Base-by-base conservation (phyloP, 1,140 invertebrate genomes). In the Gerris buenoi region DNA sequence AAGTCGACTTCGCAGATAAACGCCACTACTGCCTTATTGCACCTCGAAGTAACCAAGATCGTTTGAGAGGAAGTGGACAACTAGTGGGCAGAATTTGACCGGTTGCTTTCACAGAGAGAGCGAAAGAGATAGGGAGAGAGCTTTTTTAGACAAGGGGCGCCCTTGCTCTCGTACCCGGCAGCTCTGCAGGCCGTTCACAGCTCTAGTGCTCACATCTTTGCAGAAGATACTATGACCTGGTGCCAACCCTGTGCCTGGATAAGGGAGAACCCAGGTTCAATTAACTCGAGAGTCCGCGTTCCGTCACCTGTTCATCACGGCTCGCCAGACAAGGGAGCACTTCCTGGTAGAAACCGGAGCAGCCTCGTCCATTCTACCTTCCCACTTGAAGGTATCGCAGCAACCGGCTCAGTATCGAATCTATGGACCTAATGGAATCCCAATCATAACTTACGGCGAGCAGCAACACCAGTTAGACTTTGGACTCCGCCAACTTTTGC, bases 401-500 rank as follows among this genome's bases (percentile, higher is more conserved):
- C 33, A 46, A 46, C 33, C 33, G 5, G 18, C 33, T 5, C 5
- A 18, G 5, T 46, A 46, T 18, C 5, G 18, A 46, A 5, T 46
- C 5, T 46, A 46, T 18, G 33, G 5, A 5, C 5, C 33, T 18
- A 60, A 60, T 22, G 23, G 23, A 5, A n/a, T 22, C 3, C 58
- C 58, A 60, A 60, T 60, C 58, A 25, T 22, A 3, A n/a, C n/a
- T n/a, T n/a, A 60, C 15, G 23, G 58, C 10, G 58, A 60, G 22
- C 3, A 15, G 58, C 23, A 15, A 14, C 5, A 5, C 3, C 3
- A 22, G 5, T 22, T 78, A 0, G 68, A 75, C 65, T 65, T 77
- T 1, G 72, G 75, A 0, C 67, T 78, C 25, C 64, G 74, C 27
- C 69, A 75, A 33, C 66, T 66, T 5, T 76, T 76, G 46, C 27